Evolutionary conservation across 2,888 invertebrate genomes (phyloP).

Genomic region (Epirrhoe alternata): DNA sequence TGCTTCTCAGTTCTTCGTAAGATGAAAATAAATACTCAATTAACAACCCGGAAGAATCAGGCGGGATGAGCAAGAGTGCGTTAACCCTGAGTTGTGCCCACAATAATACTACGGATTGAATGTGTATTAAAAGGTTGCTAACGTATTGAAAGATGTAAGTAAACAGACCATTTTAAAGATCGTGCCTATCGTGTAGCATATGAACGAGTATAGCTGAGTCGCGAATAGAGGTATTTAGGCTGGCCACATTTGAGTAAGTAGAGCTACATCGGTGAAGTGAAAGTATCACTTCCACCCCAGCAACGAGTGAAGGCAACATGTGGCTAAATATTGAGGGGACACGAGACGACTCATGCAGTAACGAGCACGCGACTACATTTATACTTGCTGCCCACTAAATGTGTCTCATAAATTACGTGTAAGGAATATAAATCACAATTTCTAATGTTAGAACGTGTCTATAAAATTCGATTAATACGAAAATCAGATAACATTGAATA

Average conservation of each 20-base stretch:
- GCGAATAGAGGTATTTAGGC: conserved; percentile 40
- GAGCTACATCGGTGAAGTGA: conserved; percentile 37
- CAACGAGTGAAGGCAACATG: conserved; percentile 52
- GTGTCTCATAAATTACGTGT: conserved; percentile 36
- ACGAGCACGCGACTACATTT: conserved; percentile 52
- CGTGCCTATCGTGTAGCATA: conserved; percentile 50
- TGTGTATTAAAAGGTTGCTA: conserved; percentile 60
- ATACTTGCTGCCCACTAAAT: conserved; percentile 37
- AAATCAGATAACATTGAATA: neutral
- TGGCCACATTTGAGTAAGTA: conserved; percentile 35
- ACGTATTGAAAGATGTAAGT: conserved; percentile 63
- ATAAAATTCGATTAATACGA: neutral
- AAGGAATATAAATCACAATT: conserved; percentile 35
- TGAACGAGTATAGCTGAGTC: conserved; percentile 20
- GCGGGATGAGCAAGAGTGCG: conserved; percentile 67
- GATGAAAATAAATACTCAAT: conserved; percentile 53
- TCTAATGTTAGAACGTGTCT: conserved; percentile 14
- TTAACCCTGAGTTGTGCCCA: conserved; percentile 68
- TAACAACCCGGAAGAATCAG: conserved; percentile 61
- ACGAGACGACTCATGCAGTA: conserved; percentile 41
- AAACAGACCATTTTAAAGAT: conserved; percentile 68
- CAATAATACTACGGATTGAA: conserved; percentile 65
- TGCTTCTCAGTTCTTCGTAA: conserved; percentile 31
- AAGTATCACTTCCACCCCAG: conserved; percentile 51
- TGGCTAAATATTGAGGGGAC: conserved; percentile 52